Evolutionary conservation across 2,888 invertebrate genomes (phyloP).

Genomic region (Synanthedon myopaeformis): DNA sequence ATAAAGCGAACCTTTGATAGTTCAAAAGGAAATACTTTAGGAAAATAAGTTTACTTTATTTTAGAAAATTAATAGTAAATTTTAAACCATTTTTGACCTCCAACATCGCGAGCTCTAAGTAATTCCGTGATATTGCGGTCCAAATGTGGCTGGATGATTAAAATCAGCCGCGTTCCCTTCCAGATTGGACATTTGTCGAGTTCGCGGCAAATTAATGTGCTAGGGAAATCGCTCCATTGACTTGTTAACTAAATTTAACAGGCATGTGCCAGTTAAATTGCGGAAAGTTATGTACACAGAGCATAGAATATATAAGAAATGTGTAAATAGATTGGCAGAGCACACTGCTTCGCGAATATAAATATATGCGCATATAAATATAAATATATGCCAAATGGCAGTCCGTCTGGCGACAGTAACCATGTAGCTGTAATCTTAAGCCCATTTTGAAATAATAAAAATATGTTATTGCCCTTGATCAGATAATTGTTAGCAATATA

Average conservation of each 20-base stretch:
- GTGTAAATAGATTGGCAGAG: not conserved
- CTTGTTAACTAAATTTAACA: slow-evolving; percentile 10
- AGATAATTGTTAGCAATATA: no score
- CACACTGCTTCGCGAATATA: not conserved
- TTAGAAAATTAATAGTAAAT: no score
- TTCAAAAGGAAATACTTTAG: no score
- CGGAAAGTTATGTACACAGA: not conserved
- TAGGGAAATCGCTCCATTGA: slow-evolving; percentile 1
- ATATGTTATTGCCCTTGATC: no score
- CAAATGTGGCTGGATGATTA: slow-evolving; percentile 21
- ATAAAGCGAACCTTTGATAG: no score
- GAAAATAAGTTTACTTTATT: no score
- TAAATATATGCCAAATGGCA: no score
- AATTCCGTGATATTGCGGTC: not conserved
- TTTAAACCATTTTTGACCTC: no score
- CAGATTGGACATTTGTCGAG: slow-evolving; percentile 11
- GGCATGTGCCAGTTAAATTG: not conserved
- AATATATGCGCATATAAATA: no score
- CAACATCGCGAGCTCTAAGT: not conserved
- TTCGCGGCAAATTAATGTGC: slow-evolving; percentile 7
- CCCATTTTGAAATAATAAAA: no score
- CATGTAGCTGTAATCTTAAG: no score
- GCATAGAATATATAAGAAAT: not conserved
- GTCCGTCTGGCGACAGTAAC: no score
- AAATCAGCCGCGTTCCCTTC: slow-evolving; percentile 10